Conservation (phyloP, 2,113 vertebrate genomes). For the Hippoglossus stenolepis region DNA sequence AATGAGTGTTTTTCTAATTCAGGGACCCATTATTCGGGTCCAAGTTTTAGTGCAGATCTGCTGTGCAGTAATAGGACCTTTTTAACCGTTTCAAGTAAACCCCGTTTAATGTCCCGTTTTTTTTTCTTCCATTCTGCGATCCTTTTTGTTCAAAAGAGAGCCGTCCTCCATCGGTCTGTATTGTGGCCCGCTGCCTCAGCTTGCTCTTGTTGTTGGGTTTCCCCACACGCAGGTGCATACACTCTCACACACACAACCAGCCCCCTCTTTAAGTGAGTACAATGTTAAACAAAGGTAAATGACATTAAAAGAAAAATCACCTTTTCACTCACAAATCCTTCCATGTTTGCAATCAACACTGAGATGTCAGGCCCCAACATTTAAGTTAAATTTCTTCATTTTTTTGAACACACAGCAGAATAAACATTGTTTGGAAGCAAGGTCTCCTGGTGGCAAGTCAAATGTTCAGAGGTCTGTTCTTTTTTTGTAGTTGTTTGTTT, state of each 20-base stretch:
- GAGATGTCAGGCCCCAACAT: constrained; percentile 81
- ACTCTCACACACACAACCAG: constrained; percentile 6
- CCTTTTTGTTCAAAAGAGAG: constrained; percentile 69
- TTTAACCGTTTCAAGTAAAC: constrained; percentile 74
- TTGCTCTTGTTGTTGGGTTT: constrained; percentile 10
- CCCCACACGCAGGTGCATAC: constrained; percentile 1
- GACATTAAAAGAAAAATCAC: constrained; percentile 62
- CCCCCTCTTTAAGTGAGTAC: constrained; percentile 50
- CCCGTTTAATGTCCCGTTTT: constrained; percentile 54
- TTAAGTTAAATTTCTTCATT: constrained; percentile 74
- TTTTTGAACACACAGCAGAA: constrained; percentile 89
- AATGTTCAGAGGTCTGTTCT: constrained; percentile 83
- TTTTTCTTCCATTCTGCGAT: constrained; percentile 44
- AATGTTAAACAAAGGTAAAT: constrained; percentile 76
- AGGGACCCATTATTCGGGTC: constrained; percentile 60
- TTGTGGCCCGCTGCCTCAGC: constrained; percentile 75
- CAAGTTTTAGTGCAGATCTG: constrained; percentile 69
- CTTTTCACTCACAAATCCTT: constrained; percentile 74
- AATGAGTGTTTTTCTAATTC: constrained; percentile 68
- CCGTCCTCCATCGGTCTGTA: constrained; percentile 58
- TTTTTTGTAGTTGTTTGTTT: constrained; percentile 54
- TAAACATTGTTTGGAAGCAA: constrained; percentile 95
- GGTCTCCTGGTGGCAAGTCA: constrained; percentile 90
- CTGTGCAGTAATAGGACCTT: constrained; percentile 61
- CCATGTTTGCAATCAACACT: constrained; percentile 73